These are phyloP conservation scores for Eriosoma lanigerum DNA, from an alignment of 1,140 invertebrate genomes.

Conservation along the genomic window DNA sequence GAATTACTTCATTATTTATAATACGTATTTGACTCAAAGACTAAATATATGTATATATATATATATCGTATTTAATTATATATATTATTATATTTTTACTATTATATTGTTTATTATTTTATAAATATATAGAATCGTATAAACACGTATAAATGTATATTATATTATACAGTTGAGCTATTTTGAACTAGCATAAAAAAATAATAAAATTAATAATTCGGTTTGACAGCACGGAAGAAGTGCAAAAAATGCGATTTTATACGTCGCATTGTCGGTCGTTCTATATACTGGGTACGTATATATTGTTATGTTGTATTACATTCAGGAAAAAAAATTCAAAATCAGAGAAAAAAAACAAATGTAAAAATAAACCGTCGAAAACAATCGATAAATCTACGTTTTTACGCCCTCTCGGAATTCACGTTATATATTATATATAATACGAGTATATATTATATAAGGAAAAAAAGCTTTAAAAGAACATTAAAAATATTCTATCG, in stretches of 20 bases:
- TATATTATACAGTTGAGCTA: background rate
- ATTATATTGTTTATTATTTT: no score
- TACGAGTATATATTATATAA: no score
- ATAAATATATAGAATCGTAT: no score
- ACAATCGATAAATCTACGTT: constrained; percentile 46
- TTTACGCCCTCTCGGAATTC: constrained; percentile 44
- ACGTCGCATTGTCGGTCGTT: background rate
- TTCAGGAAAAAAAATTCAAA: background rate
- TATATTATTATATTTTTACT: no score
- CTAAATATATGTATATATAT: no score
- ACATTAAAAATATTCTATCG: constrained; percentile 12
- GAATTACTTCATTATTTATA: no score
- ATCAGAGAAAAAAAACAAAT: background rate
- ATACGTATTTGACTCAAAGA: no score
- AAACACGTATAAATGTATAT: background rate
- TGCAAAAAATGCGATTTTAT: constrained; percentile 1
- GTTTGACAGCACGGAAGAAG: background rate
- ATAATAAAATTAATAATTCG: constrained; percentile 5
- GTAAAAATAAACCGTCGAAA: constrained; percentile 17
- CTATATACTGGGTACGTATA: background rate
- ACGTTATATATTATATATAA: background rate
- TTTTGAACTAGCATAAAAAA: background rate
- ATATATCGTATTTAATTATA: no score
- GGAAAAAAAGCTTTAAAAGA: constrained; percentile 28
- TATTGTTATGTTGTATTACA: background rate